Evolutionary conservation across 2,797 vertebrate species (phyloP).

Genomic region (Neoniphon sammara): DNA sequence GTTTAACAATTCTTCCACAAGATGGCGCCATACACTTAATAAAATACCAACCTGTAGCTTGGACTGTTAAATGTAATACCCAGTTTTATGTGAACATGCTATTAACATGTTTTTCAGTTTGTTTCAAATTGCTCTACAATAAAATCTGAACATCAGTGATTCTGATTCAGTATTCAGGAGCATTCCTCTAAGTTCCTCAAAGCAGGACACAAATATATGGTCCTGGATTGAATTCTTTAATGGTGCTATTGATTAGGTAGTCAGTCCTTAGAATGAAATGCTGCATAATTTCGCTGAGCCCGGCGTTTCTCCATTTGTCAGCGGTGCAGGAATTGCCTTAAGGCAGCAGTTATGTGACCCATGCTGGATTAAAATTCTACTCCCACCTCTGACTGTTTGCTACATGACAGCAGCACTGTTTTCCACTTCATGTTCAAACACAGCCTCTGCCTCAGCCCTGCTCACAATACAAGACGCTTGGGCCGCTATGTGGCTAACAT

Average conservation of each 20-base stretch:
- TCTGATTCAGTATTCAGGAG: background rate
- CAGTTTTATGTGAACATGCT: background rate
- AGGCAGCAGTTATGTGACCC: conserved; percentile 52
- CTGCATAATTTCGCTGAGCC: conserved; percentile 52
- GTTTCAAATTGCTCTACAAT: conserved; percentile 8
- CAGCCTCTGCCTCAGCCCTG: conserved; percentile 10
- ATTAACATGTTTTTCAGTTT: background rate
- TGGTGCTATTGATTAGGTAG: conserved; percentile 63
- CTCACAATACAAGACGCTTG: background rate
- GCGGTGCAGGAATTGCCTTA: conserved; percentile 28
- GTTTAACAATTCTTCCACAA: conserved; percentile 54
- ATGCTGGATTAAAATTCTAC: conserved; percentile 57
- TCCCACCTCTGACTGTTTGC: conserved; percentile 58
- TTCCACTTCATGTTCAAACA: conserved; percentile 53
- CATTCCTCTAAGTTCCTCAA: background rate
- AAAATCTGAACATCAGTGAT: conserved; percentile 16
- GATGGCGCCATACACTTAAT: conserved; percentile 66
- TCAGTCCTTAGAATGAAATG: conserved; percentile 69
- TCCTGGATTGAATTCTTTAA: conserved; percentile 60
- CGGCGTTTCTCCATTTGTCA: conserved; percentile 34
- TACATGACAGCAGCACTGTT: conserved; percentile 51
- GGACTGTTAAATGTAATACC: background rate
- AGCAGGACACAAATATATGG: background rate
- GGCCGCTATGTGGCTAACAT: conserved; percentile 35
- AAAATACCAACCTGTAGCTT: background rate